Base-by-base conservation (phyloP, 1,140 invertebrate species). In the Sinonovacula constricta region DNA sequence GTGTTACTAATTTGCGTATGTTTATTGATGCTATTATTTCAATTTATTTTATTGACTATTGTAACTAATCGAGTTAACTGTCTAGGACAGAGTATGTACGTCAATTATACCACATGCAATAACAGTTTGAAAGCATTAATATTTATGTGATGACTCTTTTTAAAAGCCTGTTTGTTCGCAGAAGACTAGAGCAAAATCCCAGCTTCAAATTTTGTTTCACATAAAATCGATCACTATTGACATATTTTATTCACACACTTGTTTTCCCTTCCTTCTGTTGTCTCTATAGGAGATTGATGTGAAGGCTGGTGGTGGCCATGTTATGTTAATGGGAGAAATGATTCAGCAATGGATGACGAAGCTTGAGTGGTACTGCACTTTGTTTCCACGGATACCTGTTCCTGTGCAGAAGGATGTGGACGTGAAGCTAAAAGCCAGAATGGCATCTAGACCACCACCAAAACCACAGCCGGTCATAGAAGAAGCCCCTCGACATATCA, bases 341-440 rank as follows among this genome's bases (percentile, higher is more conserved):
- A 92, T 97, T 0, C 94, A 97, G 56, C 96, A 97, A 87, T 98
- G 98, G 93, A 93, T 99, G 22, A 95, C 96, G 31, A 99, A 99
- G 90, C 91, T 99, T 54, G 98, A 99, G 86, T 92, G 91, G 91
- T 99, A 98, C 92, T 97, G 96, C 2, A 99, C 98, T 5, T 92
- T 99, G 15, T 99, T 99, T 90, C 99, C 99, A 0, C 93, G 99
- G 80, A 99, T 99, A 91, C 98, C 99, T n/a, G 98, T 99, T 39
- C 98, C 98, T 18, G 98, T 99, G 84, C 97, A 99, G 91, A 97
- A 94, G 86, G 83, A 86, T 60, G 82, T 92, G 12, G 87, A 89
- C 57, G 68, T 82, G 22, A 88, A 90, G 57, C 39, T 90, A 69
- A 84, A 85, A 66, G 77, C 83, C 12, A 81, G 81, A 2, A 24